phyloP scores from a whole-genome alignment of 2,888 invertebrate genomes.

The Ormyrus thymus region DNA sequence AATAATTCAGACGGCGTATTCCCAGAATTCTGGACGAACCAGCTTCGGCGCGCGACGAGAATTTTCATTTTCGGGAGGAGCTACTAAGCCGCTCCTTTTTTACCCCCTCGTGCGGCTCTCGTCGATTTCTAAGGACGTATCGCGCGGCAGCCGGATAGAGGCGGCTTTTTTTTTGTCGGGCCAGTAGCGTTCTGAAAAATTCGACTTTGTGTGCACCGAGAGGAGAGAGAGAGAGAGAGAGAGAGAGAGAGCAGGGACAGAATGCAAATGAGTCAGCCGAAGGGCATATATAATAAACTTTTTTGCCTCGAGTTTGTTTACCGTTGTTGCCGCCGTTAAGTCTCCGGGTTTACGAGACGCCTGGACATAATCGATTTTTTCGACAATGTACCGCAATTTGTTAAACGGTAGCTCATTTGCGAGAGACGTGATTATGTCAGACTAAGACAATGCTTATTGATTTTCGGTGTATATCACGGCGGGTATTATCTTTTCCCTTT shows the following conservation, averaged over 20 bases:
- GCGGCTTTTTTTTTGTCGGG: neutral
- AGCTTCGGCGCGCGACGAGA: constrained; percentile 51
- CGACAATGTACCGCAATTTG: constrained; percentile 45
- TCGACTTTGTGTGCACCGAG: constrained; percentile 39
- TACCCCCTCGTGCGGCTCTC: constrained; percentile 1
- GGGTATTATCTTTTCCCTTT: no score
- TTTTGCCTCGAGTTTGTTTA: constrained; percentile 48
- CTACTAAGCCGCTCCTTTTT: constrained; percentile 8
- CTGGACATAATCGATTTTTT: constrained; percentile 52
- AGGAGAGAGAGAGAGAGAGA: no score
- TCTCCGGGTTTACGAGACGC: constrained; percentile 47
- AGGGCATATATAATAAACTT: constrained; percentile 44
- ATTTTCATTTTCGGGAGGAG: constrained; percentile 58
- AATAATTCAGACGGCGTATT: constrained; percentile 58
- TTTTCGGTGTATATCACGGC: constrained; percentile 2
- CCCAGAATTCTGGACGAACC: constrained; percentile 53
- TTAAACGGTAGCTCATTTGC: constrained; percentile 34
- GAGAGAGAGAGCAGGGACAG: constrained; percentile 35
- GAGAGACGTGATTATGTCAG: constrained; percentile 12
- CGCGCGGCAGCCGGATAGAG: constrained; percentile 8
- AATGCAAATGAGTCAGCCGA: constrained; percentile 52
- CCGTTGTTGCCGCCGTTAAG: constrained; percentile 48
- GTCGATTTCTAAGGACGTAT: constrained; percentile 11
- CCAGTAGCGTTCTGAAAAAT: neutral
- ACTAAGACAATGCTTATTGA: constrained; percentile 17